Percentiles rank a stretch among this genome's conserved stretches.
phyloP scores from a whole-genome alignment of 2,797 vertebrate species.

The Sebastes alutus region DNA sequence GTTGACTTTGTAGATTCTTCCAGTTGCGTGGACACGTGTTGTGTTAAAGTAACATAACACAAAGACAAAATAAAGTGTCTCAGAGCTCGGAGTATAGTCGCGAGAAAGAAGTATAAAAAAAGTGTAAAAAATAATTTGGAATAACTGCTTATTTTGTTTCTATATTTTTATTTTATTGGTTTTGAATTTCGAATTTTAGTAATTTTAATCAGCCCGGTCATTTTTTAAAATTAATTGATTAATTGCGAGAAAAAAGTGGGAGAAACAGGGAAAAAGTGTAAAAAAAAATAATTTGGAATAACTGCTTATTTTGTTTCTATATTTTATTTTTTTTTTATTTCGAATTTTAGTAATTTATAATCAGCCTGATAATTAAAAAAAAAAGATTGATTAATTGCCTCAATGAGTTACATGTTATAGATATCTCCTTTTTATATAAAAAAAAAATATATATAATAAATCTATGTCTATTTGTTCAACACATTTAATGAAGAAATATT shows the following conservation, averaged over 20 bases:
- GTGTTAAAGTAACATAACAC: slow-evolving; percentile 41
- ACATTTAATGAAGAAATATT: background rate
- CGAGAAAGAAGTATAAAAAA: background rate
- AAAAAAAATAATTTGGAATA: too few species aligned
- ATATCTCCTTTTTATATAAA: background rate
- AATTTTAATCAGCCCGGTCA: background rate
- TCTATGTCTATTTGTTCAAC: background rate
- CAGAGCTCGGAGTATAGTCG: background rate
- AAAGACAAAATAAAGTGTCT: background rate
- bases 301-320: background rate
- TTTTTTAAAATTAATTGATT: background rate
- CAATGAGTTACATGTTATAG: background rate
- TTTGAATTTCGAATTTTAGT: background rate
- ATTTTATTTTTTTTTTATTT: background rate
- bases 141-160: background rate
- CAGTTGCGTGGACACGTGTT: slow-evolving; percentile 73
- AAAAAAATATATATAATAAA: too few species aligned
- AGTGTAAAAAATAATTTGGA: background rate
- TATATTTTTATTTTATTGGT: background rate
- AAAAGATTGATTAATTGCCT: rapidly evolving
- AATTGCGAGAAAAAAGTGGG: background rate
- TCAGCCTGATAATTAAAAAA: background rate
- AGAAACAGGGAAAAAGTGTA: background rate
- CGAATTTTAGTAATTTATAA: background rate
- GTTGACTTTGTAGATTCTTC: slow-evolving; percentile 43